Conservation (phyloP, 2,888 invertebrate species). For the Galerucella calmariensis region DNA sequence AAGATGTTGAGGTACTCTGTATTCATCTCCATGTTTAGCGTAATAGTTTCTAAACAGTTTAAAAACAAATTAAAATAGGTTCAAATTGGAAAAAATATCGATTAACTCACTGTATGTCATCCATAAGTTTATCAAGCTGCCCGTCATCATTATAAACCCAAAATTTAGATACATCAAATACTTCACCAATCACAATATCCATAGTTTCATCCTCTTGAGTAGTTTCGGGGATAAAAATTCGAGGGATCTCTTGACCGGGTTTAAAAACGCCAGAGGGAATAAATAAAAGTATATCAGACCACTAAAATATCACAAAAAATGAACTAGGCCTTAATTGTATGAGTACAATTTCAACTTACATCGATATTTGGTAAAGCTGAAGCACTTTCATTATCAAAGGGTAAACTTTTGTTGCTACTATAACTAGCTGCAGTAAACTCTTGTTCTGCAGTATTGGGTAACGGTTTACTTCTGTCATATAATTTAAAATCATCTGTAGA, state of each 20-base stretch:
- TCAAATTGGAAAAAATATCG: neutral
- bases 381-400: neutral
- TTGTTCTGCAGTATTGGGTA: conserved; percentile 47
- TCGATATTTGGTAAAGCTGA: conserved; percentile 41
- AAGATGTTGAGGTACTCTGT: conserved; percentile 47
- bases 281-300: conserved; percentile 40
- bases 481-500: conserved; percentile 58
- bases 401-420: conserved; percentile 24
- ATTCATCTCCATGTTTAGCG: conserved; percentile 35
- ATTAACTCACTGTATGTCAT: conserved; percentile 64
- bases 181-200: conserved; percentile 66
- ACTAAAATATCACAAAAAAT: conserved; percentile 38
- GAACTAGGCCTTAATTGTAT: neutral
- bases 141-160: conserved; percentile 66
- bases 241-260: conserved; percentile 49
- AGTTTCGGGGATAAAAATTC: conserved; percentile 45
- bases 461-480: conserved; percentile 55
- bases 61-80: conserved; percentile 24
- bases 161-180: conserved; percentile 71
- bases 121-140: conserved; percentile 66
- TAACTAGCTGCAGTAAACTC: conserved; percentile 47
- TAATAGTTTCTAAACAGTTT: conserved; percentile 50
- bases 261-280: conserved; percentile 52
- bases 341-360: conserved; percentile 32
- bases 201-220: conserved; percentile 50